phyloP scores from a whole-genome alignment of 2,888 invertebrate genomes.

The Taphrorychus bicolor region DNA sequence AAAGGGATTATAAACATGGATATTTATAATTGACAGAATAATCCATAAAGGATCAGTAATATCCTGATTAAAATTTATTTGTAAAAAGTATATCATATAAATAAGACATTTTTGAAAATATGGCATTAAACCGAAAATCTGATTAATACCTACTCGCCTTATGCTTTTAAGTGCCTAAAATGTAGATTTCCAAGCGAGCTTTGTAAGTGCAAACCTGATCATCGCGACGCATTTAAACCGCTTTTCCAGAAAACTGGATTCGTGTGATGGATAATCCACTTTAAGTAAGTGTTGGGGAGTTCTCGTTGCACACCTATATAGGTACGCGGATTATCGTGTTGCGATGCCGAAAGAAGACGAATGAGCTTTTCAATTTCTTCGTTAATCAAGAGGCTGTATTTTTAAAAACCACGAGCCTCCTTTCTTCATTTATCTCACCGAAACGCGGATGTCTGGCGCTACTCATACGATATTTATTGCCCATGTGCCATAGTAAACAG shows the following conservation, averaged over 20 bases:
- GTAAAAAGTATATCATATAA: too few relatives aligned
- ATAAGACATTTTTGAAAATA: too few relatives aligned
- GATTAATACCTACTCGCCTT: too few relatives aligned
- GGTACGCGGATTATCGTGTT: not conserved
- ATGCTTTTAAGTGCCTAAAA: too few relatives aligned
- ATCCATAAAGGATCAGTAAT: too few relatives aligned
- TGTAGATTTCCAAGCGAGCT: not conserved
- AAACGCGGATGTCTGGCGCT: not conserved
- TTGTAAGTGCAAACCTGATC: too few relatives aligned
- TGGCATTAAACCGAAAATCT: too few relatives aligned
- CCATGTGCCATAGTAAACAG: not conserved
- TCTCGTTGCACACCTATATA: not conserved
- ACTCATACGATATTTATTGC: not conserved
- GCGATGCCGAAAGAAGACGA: not conserved
- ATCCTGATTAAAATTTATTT: too few relatives aligned
- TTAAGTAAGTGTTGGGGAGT: not conserved
- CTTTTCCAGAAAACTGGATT: not conserved
- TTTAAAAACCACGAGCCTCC: not conserved
- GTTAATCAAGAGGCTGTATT: not conserved
- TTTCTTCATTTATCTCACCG: not conserved
- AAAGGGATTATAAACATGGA: too few relatives aligned
- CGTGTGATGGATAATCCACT: not conserved
- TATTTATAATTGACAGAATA: too few relatives aligned
- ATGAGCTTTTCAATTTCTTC: not conserved
- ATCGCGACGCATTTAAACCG: too few relatives aligned